These are phyloP conservation scores for Maniola hyperantus DNA, from an alignment of 2,888 invertebrate species.

Conservation along the genomic window DNA sequence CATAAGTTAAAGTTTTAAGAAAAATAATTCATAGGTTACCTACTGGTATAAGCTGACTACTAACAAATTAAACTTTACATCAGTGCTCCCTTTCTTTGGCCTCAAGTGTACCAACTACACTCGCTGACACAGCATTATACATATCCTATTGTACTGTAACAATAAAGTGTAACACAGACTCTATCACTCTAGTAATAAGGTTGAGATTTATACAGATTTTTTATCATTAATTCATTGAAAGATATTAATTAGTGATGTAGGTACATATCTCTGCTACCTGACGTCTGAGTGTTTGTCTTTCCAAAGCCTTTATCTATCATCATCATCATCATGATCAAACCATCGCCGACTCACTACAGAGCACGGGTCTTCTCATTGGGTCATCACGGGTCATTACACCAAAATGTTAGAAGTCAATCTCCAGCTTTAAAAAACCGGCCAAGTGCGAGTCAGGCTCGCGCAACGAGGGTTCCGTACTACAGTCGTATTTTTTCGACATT, in stretches of 20 bases:
- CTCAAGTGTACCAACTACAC: slow-evolving; percentile 42
- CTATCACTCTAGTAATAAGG: slow-evolving; percentile 4
- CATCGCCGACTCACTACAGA: no score
- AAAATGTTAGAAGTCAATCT: no score
- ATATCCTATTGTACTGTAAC: slow-evolving; percentile 22
- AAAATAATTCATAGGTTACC: no score
- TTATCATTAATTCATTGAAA: slow-evolving; percentile 39
- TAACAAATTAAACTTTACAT: not conserved
- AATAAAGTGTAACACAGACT: slow-evolving; percentile 16
- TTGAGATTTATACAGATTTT: slow-evolving; percentile 27
- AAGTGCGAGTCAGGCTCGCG: no score
- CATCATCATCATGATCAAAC: no score
- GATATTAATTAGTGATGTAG: slow-evolving; percentile 58
- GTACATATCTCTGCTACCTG: slow-evolving; percentile 58
- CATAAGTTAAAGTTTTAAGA: no score
- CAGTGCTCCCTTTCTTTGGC: slow-evolving; percentile 27
- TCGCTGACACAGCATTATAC: slow-evolving; percentile 43
- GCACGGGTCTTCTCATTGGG: no score
- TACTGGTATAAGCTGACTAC: no score
- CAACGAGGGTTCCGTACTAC: no score
- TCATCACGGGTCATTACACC: no score
- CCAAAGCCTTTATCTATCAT: slow-evolving; percentile 22
- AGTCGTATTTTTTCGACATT: no score
- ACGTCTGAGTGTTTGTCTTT: slow-evolving; percentile 44
- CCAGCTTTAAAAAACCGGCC: no score